Percentiles rank a stretch among this genome's conserved stretches.
phyloP scores from a whole-genome alignment of 2,113 vertebrate species.

The Pseudopodoces humilis region DNA sequence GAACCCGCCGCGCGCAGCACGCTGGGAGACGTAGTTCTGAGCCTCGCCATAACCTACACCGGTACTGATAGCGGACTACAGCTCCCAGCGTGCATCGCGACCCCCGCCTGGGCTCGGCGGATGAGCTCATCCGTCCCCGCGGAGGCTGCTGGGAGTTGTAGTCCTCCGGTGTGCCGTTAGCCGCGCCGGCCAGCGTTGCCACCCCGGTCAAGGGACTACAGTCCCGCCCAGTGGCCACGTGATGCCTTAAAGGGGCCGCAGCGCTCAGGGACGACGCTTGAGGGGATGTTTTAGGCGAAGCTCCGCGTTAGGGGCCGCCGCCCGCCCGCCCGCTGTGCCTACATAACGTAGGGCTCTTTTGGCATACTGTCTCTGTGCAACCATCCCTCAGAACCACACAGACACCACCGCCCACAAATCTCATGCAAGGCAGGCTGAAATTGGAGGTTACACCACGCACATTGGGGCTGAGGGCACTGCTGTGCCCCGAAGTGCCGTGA shows the following conservation, averaged over 20 bases:
- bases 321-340: no score
- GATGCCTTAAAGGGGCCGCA: conserved; percentile 37
- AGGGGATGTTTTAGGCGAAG: neutral
- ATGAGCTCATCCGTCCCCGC: neutral
- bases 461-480: neutral
- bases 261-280: neutral
- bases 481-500: rapidly evolving
- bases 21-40: conserved; percentile 18
- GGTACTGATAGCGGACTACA: rapidly evolving
- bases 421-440: rapidly evolving
- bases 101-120: neutral
- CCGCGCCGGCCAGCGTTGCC: neutral
- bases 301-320: no score
- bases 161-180: neutral
- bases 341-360: rapidly evolving
- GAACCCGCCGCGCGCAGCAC: neutral
- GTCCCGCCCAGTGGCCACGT: neutral
- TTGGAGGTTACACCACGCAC: rapidly evolving
- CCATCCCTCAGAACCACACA: neutral
- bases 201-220: conserved; percentile 29
- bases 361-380: neutral
- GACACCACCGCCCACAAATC: rapidly evolving
- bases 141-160: conserved; percentile 32
- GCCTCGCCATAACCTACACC: rapidly evolving
- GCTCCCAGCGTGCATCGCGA: conserved; percentile 9